phyloP scores from a whole-genome alignment of 2,113 vertebrate species.

The Hemichromis elongatus region DNA sequence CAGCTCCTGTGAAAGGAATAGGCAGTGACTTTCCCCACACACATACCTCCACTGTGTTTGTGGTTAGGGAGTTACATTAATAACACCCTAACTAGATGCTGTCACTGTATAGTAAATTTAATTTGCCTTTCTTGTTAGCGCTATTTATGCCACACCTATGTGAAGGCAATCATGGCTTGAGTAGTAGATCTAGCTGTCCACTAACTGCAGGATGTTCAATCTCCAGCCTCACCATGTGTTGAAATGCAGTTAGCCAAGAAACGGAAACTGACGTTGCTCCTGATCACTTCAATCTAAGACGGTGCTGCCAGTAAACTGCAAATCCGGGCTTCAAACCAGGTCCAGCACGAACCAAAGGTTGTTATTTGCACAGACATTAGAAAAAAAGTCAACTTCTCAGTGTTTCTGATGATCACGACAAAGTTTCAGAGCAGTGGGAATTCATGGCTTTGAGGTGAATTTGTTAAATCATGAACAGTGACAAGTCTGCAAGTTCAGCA shows the following conservation, averaged over 20 bases:
- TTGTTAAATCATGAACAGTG: neutral
- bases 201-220: neutral
- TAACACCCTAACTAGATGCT: neutral
- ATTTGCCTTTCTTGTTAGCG: neutral
- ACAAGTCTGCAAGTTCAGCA: neutral
- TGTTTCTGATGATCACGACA: fast-evolving
- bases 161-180: neutral
- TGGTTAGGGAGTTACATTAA: neutral
- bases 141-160: neutral
- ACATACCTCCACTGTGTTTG: neutral
- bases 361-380: neutral
- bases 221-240: neutral
- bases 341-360: neutral
- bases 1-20: neutral
- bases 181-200: neutral
- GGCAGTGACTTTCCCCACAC: neutral
- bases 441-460: neutral
- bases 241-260: neutral
- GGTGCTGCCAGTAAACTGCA: neutral
- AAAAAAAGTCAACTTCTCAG: neutral
- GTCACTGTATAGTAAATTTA: neutral
- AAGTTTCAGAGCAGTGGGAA: neutral
- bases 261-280: neutral
- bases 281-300: neutral
- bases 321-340: neutral